Evolutionary conservation across 2,113 vertebrate species (phyloP).

Genomic region (Sigmodon hispidus): DNA sequence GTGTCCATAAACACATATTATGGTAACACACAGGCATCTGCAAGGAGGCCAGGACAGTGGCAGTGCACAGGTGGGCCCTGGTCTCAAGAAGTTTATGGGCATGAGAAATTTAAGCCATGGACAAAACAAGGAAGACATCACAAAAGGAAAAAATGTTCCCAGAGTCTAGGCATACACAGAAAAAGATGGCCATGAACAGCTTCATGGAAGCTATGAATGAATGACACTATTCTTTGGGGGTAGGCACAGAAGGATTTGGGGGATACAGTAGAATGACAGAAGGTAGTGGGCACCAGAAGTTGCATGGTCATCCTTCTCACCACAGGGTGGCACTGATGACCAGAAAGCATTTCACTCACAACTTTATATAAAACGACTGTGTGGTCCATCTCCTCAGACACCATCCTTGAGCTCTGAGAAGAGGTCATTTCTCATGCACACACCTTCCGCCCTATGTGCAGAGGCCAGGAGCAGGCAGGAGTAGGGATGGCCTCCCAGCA

Average conservation of each 20-base stretch:
- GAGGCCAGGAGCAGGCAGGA: no score
- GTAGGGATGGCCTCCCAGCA: rapidly evolving
- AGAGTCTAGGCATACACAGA: not conserved
- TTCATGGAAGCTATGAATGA: not conserved
- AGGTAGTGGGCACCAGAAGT: not conserved
- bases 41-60: no score
- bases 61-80: no score
- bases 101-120: no score
- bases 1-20: rapidly evolving
- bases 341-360: not conserved
- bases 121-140: not conserved
- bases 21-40: rapidly evolving
- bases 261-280: not conserved
- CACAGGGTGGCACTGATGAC: not conserved
- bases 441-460: not conserved
- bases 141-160: no score
- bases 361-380: not conserved
- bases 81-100: not conserved
- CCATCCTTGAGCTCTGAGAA: not conserved
- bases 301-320: not conserved
- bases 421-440: not conserved
- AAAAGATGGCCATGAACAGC: not conserved
- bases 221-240: not conserved
- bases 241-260: no score
- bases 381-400: not conserved